Evolutionary conservation across 2,113 vertebrate species (phyloP).

Genomic region (Ciconia stormi): DNA sequence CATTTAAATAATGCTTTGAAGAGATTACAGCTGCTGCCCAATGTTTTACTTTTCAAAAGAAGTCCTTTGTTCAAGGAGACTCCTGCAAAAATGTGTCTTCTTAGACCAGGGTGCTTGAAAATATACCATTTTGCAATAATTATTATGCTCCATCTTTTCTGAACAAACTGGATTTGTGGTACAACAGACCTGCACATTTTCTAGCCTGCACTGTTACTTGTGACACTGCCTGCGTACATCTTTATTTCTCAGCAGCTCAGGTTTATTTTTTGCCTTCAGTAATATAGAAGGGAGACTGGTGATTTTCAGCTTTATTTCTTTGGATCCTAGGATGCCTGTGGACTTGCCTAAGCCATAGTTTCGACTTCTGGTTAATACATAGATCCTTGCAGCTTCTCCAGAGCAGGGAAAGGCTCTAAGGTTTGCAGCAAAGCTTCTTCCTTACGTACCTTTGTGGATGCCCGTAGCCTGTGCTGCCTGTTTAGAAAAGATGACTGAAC

Average conservation of each 20-base stretch:
- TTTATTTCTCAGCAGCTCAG: neutral
- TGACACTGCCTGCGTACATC: accelerated
- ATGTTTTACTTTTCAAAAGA: neutral
- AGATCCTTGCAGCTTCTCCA: neutral
- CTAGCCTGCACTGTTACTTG: neutral
- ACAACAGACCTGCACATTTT: neutral
- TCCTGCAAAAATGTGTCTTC: neutral
- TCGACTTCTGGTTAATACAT: neutral
- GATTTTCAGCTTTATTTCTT: neutral
- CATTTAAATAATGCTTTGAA: neutral
- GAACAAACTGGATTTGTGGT: neutral
- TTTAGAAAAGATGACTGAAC: neutral
- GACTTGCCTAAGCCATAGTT: neutral
- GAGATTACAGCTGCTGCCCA: neutral
- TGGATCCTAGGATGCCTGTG: neutral
- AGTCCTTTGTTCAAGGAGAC: neutral
- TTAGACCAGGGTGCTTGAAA: neutral
- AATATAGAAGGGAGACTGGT: neutral
- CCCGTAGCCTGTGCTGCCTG: neutral
- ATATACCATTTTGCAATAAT: neutral
- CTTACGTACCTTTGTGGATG: neutral
- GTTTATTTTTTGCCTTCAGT: neutral
- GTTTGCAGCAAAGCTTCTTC: neutral
- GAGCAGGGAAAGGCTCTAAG: neutral
- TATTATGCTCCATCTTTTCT: neutral